Evolutionary conservation across 2,888 invertebrate genomes (phyloP).

Genomic region (Macaria notata): DNA sequence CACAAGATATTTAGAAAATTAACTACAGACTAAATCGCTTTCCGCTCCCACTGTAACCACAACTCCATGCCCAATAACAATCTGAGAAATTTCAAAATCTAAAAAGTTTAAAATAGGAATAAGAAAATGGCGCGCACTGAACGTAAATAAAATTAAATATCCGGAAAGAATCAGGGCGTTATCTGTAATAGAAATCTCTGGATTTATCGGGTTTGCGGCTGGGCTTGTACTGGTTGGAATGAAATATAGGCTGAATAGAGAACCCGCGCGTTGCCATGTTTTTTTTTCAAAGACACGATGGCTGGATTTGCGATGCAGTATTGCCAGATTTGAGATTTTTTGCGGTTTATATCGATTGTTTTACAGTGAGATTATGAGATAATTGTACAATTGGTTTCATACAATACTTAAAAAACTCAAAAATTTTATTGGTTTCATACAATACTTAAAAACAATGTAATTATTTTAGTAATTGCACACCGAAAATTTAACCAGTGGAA

Average conservation of each 20-base stretch:
- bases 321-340: constrained; percentile 7
- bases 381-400: too few relatives aligned
- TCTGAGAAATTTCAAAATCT: constrained; percentile 35
- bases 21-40: not conserved
- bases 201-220: constrained; percentile 74
- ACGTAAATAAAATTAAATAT: constrained; percentile 75
- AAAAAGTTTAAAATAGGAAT: constrained; percentile 58
- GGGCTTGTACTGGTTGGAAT: constrained; percentile 59
- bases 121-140: constrained; percentile 49
- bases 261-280: constrained; percentile 39
- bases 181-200: constrained; percentile 79
- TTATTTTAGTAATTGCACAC: too few relatives aligned
- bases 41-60: constrained; percentile 4
- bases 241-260: constrained; percentile 68
- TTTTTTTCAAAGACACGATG: constrained; percentile 52
- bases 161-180: constrained; percentile 74
- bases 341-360: too few relatives aligned
- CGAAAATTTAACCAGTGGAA: too few relatives aligned
- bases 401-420: too few relatives aligned
- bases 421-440: too few relatives aligned
- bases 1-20: too few relatives aligned
- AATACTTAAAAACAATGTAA: too few relatives aligned
- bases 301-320: constrained; percentile 43
- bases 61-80: constrained; percentile 22
- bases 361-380: too few relatives aligned